A percentile compares a stretch with the other conserved stretches of the same genome.
Conservation (phyloP, 1,140 invertebrate species). For the Heliothis subflexa region DNA sequence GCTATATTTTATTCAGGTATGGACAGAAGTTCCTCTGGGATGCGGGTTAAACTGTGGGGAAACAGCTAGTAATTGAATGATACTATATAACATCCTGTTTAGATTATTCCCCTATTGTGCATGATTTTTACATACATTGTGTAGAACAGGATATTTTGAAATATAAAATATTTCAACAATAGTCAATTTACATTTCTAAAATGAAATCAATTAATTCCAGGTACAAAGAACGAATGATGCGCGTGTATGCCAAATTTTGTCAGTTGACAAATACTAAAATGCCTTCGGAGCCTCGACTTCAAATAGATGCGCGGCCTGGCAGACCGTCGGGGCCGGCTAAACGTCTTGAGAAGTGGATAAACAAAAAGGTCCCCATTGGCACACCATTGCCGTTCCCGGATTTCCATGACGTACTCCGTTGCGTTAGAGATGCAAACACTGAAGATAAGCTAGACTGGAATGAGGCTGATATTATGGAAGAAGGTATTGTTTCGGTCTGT, state of each 20-base stretch:
- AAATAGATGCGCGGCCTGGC: constrained; percentile 69
- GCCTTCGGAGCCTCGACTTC: constrained; percentile 78
- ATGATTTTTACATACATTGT: too few relatives aligned
- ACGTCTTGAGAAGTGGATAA: constrained; percentile 75
- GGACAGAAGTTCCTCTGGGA: too few relatives aligned
- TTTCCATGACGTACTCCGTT: constrained; percentile 79
- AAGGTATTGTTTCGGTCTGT: constrained; percentile 64
- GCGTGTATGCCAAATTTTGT: constrained; percentile 79
- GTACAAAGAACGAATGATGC: constrained; percentile 77
- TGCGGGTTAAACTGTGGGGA: too few relatives aligned
- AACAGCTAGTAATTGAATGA: too few relatives aligned
- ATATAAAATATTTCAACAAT: too few relatives aligned
- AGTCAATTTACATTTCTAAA: too few relatives aligned
- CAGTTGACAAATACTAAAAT: constrained; percentile 80
- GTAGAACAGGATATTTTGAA: too few relatives aligned
- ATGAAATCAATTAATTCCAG: constrained; percentile 65
- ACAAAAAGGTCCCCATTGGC: constrained; percentile 78
- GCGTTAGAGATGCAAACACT: constrained; percentile 74
- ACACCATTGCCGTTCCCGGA: constrained; percentile 77
- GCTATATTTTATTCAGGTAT: too few relatives aligned
- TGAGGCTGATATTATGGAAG: constrained; percentile 78
- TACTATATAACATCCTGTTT: too few relatives aligned
- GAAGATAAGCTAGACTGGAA: constrained; percentile 76
- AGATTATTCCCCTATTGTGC: too few relatives aligned
- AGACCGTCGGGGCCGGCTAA: constrained; percentile 69